These are phyloP conservation scores for Aphyosemion australe DNA, from an alignment of 2,113 vertebrate species.

Conservation along the genomic window DNA sequence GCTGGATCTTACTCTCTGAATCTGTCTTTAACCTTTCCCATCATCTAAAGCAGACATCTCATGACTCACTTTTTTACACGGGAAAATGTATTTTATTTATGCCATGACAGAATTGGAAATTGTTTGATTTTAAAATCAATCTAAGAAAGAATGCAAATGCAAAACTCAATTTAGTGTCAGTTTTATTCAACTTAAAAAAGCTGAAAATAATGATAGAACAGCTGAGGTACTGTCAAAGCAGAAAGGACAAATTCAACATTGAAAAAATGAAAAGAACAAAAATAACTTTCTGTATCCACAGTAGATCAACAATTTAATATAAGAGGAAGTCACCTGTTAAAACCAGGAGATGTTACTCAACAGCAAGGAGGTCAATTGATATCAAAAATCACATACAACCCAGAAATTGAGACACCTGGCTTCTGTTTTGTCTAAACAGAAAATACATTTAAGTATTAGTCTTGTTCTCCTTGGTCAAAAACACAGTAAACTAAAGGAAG, in stretches of 20 bases:
- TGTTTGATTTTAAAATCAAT: no score
- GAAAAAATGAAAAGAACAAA: not conserved
- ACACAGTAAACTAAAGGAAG: conserved; percentile 10
- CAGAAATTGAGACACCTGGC: conserved; percentile 19
- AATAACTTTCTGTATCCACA: conserved; percentile 26
- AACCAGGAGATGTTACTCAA: conserved; percentile 60
- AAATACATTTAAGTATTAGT: not conserved
- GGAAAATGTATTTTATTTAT: no score
- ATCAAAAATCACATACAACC: conserved; percentile 36
- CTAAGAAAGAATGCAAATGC: no score
- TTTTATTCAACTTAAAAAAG: conserved; percentile 37
- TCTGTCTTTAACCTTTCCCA: no score
- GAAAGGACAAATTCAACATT: conserved; percentile 6
- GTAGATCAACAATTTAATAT: conserved; percentile 62
- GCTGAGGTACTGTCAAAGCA: conserved; percentile 6
- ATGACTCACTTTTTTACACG: not conserved
- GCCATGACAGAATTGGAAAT: no score
- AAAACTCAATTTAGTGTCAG: conserved; percentile 28
- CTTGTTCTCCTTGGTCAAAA: conserved; percentile 9
- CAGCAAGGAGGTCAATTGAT: conserved; percentile 16
- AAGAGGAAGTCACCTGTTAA: conserved; percentile 45
- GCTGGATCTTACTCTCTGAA: no score
- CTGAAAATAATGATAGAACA: conserved; percentile 4
- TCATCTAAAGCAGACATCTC: no score
- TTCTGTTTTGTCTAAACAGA: not conserved